Conservation (phyloP, 1,140 invertebrate species). For the Akabosia matsudoensis region DNA sequence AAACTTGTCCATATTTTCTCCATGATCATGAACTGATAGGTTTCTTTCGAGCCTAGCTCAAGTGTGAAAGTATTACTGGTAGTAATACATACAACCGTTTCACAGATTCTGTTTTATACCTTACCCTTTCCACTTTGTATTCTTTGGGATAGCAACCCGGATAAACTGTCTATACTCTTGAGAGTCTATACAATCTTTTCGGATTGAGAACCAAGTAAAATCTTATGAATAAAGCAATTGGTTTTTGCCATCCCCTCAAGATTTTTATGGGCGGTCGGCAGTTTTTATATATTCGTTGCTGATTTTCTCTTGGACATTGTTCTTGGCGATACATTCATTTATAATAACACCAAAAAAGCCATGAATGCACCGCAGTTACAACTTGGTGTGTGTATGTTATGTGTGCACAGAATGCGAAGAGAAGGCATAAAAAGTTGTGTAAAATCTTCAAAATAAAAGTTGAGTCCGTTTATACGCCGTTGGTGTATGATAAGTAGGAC, state of each 20-base stretch:
- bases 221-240: slow-evolving; percentile 31
- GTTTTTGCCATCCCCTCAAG: background rate
- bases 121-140: too few species aligned
- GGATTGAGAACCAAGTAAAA: slow-evolving; percentile 17
- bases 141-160: too few species aligned
- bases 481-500: slow-evolving; percentile 18
- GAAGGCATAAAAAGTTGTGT: slow-evolving; percentile 21
- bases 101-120: too few species aligned
- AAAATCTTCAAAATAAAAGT: slow-evolving; percentile 18
- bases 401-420: background rate
- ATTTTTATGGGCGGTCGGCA: slow-evolving; percentile 15
- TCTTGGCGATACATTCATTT: slow-evolving; percentile 5
- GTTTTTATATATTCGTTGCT: slow-evolving; percentile 16
- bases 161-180: too few species aligned
- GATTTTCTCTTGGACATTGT: slow-evolving; percentile 20
- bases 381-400: background rate
- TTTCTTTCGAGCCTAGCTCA: too few species aligned
- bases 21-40: too few species aligned
- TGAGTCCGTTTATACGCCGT: too few species aligned
- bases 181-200: too few species aligned
- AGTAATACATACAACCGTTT: too few species aligned
- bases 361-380: background rate
- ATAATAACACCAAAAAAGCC: slow-evolving; percentile 14
- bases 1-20: too few species aligned
- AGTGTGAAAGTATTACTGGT: too few species aligned